These are phyloP conservation scores for Sebastes vulpes DNA, from an alignment of 2,797 vertebrate species.

Conservation along the genomic window DNA sequence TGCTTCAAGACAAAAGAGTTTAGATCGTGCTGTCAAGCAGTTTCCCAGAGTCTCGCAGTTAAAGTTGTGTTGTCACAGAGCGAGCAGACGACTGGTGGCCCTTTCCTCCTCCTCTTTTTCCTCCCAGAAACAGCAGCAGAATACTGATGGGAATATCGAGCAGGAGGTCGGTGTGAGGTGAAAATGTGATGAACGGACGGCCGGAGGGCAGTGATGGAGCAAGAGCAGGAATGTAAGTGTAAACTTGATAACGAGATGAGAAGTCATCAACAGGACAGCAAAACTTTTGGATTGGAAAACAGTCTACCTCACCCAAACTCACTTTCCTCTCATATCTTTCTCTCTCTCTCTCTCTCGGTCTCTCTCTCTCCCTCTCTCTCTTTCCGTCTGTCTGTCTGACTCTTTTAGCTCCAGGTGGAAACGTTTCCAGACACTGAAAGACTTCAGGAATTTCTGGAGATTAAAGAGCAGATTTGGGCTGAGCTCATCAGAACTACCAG, in stretches of 20 bases:
- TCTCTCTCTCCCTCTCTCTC: background rate
- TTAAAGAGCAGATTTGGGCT: slow-evolving; percentile 54
- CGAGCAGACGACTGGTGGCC: slow-evolving; percentile 16
- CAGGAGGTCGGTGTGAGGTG: slow-evolving; percentile 40
- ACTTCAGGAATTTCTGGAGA: slow-evolving; percentile 46
- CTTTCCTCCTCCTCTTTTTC: background rate
- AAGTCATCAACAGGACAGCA: slow-evolving; percentile 36
- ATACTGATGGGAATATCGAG: slow-evolving; percentile 49
- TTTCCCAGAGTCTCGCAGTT: slow-evolving; percentile 3
- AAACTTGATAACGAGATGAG: slow-evolving; percentile 45
- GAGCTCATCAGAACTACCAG: slow-evolving; percentile 50
- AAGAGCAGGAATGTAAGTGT: slow-evolving; percentile 8
- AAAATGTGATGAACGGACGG: slow-evolving; percentile 40
- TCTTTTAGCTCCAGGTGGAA: slow-evolving; percentile 11
- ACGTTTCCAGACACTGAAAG: slow-evolving; percentile 16
- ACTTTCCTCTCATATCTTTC: background rate
- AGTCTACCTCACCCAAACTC: background rate
- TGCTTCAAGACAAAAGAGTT: slow-evolving; percentile 19
- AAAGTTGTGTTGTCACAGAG: slow-evolving; percentile 17
- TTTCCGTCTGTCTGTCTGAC: background rate
- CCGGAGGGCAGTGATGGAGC: slow-evolving; percentile 21
- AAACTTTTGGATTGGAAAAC: slow-evolving; percentile 27
- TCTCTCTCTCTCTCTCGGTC: no score
- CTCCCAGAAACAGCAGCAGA: slow-evolving; percentile 3
- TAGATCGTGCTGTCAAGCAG: slow-evolving; percentile 29